Evolutionary conservation across 2,113 vertebrate genomes (phyloP).

Genomic region (Ondatra zibethicus): DNA sequence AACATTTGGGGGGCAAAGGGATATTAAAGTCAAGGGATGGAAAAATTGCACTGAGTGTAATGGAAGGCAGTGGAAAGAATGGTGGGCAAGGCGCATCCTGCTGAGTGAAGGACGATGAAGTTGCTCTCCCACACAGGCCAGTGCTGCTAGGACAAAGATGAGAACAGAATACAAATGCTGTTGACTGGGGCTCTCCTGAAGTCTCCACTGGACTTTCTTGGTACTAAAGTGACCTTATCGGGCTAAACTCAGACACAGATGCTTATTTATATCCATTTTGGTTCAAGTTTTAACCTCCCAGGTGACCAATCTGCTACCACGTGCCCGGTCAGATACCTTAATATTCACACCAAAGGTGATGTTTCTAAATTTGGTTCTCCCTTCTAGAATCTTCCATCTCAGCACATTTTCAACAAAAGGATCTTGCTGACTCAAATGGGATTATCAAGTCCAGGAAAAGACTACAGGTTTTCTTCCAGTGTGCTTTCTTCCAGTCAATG

Average conservation of each 20-base stretch:
- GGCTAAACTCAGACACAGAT: background rate
- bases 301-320: background rate
- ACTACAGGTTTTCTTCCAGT: slow-evolving; percentile 50
- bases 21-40: background rate
- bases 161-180: background rate
- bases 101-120: background rate
- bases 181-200: background rate
- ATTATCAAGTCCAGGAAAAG: slow-evolving; percentile 42
- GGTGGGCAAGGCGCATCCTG: background rate
- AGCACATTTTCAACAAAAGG: slow-evolving; percentile 26
- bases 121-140: background rate
- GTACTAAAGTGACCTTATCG: background rate
- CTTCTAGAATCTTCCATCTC: slow-evolving; percentile 43
- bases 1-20: background rate
- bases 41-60: background rate
- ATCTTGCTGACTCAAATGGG: slow-evolving; percentile 51
- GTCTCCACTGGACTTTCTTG: background rate
- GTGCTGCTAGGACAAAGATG: background rate
- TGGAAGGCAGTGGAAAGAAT: background rate
- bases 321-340: background rate
- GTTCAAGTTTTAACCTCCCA: background rate
- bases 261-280: background rate
- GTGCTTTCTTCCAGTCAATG: slow-evolving; percentile 32
- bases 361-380: slow-evolving; percentile 44
- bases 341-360: background rate